Evolutionary conservation across 1,140 invertebrate species (phyloP), one percentile per base, ranked within the genome.

Genomic region (Lucilia cuprina): DNA sequence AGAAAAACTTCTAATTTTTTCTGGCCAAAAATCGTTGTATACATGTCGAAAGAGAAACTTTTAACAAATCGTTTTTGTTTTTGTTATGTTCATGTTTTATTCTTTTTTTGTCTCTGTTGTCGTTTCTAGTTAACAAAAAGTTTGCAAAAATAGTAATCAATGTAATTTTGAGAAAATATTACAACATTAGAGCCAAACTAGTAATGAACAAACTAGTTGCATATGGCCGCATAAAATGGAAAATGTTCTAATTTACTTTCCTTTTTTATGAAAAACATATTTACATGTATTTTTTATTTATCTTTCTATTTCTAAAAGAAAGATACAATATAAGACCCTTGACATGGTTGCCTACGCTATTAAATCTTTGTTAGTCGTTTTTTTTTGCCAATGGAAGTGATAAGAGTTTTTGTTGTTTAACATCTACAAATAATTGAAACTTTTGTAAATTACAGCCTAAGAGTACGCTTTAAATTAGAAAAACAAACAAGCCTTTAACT

Each of bases 91-190:
- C 65, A 10, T 21, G n/a, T 25, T 25, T 41, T 21, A 21, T 21
- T 70, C 10, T 19, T 21, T 70, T 21, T 19, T 8, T 30, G 25
- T 3, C 25, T 30, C 25, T 70, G n/a, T 70, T 70, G 17, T 70
- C 60, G 17, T 70, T 70, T 25, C n/a, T 70, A 21, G 65, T 70
- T 19, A 41, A 12, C 65, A 70, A 70, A 60, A 70, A 55, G 50
- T 55, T 55, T 55, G 12, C 41, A 14, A 9, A 65, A 65, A 65
- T 70, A 19, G 65, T 70, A 70, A 70, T 70, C 65, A 70, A 70
- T 70, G 65, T 70, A 70, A 70, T 70, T 70, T 70, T 70, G n/a
- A 60, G 14, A 60, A 60, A 60, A 60, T 60, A 60, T 60, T 60
- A 60, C 14, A 12, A 60, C 55, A 60, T 60, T 60, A 60, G 14